Percentiles rank a stretch among this genome's conserved stretches.
Evolutionary conservation across 1,140 invertebrate species (phyloP).

Genomic region (Drosophila simulans): DNA sequence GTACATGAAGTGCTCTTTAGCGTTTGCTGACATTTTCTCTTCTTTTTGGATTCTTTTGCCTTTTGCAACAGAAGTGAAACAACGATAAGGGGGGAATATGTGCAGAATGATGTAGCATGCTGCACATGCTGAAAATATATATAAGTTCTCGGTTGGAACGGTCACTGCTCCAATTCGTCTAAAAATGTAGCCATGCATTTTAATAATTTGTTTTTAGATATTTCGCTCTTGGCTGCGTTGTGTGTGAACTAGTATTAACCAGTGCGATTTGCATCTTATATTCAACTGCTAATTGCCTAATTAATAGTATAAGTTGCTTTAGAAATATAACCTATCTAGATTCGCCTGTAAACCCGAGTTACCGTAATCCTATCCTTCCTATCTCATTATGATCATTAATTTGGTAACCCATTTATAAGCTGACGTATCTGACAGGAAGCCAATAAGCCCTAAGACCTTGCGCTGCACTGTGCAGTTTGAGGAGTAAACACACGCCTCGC

Average conservation of each 20-base stretch:
- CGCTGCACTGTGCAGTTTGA: background rate
- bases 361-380: background rate
- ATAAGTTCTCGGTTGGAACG: slow-evolving; percentile 34
- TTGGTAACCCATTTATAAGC: slow-evolving; percentile 14
- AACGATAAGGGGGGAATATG: slow-evolving; percentile 13
- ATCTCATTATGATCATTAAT: slow-evolving; percentile 24
- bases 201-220: slow-evolving; percentile 46
- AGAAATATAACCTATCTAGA: no score
- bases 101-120: slow-evolving; percentile 21
- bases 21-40: slow-evolving; percentile 77
- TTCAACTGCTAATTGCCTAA: background rate
- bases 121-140: slow-evolving; percentile 16
- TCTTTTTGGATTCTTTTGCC: slow-evolving; percentile 10
- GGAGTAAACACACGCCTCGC: slow-evolving; percentile 39
- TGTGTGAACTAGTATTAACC: slow-evolving; percentile 37
- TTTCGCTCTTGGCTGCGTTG: slow-evolving; percentile 35
- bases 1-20: slow-evolving; percentile 73
- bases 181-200: slow-evolving; percentile 43
- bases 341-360: no score
- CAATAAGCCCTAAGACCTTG: slow-evolving; percentile 22
- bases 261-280: background rate
- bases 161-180: slow-evolving; percentile 72
- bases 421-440: slow-evolving; percentile 40
- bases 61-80: slow-evolving; percentile 27
- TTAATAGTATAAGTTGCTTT: background rate